Base-by-base conservation (phyloP, 2,888 invertebrate genomes). In the Drosophila merina region DNA sequence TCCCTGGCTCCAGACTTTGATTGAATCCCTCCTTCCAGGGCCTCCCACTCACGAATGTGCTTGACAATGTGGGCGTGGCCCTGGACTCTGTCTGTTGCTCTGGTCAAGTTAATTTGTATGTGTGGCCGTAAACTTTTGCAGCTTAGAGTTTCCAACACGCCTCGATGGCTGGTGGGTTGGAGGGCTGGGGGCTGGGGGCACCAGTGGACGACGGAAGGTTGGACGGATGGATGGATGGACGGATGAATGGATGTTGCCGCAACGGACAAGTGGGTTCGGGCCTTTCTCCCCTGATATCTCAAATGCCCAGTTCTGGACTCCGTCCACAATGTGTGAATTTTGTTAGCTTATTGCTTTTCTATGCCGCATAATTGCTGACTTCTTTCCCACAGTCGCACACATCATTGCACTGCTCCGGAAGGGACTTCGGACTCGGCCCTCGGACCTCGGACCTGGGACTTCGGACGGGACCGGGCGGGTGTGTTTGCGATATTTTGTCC, bases 311-410 rank as follows among this genome's bases (percentile, higher is more conserved):
- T 74, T 85, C 60, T 40, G 63, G 51, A 50, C 67, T 56, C 57
- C 50, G 75, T 72, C 69, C 82, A 82, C 83, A 87, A 82, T 87
- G 82, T 82, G 82, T 82, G 82, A 87, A 87, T 87, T 82, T 82
- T 82, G 82, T 85, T 82, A 86, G 82, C 88, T 82, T 82, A 87
- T 87, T 82, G 86, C 88, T 87, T 85, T 82, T 85, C 77, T 82
- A 85, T 82, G 86, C 77, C 88, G 88, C 88, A 82, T 82, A 82
- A 82, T 87, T 87, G 82, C 86, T 76, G 88, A 79, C 82, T 87
- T 83, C 86, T 82, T 85, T 87, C 71, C 70, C 75, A 85, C 83
- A 82, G 71, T 77, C 87, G 57, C 76, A 87, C 74, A 82, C 86
- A 85, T 70, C 77, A 77, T 77, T 77, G 76, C 42, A 36, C 60